Evolutionary conservation across 2,888 invertebrate species (phyloP).

Genomic region (Andricus quercusramuli): DNA sequence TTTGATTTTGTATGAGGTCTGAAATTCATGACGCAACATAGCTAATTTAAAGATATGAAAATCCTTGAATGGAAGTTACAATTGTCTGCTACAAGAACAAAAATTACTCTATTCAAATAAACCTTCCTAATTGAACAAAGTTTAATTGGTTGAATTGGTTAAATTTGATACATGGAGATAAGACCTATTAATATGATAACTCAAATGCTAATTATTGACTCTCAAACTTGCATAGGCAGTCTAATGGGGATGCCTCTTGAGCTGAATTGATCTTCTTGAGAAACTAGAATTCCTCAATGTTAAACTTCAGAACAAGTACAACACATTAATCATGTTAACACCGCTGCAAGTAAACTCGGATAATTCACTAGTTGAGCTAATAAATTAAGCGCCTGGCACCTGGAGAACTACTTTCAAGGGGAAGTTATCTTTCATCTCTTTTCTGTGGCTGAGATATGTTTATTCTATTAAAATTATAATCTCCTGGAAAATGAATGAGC

Average conservation of each 20-base stretch:
- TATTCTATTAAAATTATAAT: background rate
- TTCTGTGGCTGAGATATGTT: background rate
- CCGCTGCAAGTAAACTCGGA: conserved; percentile 9
- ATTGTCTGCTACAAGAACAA: too few species aligned
- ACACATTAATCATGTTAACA: conserved; percentile 26
- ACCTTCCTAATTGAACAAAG: background rate
- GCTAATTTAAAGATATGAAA: too few species aligned
- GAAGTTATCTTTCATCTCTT: background rate
- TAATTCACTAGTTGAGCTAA: conserved; percentile 23
- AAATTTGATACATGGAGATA: background rate
- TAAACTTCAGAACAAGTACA: conserved; percentile 9
- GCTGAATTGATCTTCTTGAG: conserved; percentile 25
- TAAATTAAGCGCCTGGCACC: conserved; percentile 6
- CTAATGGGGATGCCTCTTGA: background rate
- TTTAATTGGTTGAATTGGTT: background rate
- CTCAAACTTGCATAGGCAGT: background rate
- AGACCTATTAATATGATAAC: background rate
- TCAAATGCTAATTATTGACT: background rate
- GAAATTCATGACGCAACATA: too few species aligned
- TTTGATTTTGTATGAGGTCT: too few species aligned
- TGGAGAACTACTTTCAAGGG: background rate
- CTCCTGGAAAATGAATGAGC: background rate
- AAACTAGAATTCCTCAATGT: conserved; percentile 14
- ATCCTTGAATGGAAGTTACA: too few species aligned
- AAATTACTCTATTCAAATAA: background rate